phyloP scores from a whole-genome alignment of 2,113 vertebrate species.

The Rafetus swinhoei region DNA sequence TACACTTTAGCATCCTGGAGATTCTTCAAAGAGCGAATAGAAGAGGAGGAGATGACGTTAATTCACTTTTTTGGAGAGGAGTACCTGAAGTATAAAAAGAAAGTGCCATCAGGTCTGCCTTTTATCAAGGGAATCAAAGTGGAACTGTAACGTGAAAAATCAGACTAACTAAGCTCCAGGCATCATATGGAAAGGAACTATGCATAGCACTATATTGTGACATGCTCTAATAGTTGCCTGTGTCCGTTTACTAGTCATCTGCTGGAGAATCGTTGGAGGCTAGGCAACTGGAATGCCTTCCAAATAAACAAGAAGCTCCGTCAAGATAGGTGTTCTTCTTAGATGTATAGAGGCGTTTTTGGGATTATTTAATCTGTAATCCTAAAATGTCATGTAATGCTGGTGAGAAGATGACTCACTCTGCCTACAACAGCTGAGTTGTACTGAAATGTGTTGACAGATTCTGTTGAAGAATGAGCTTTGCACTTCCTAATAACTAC shows the following conservation, averaged over 20 bases:
- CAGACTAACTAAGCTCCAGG: background rate
- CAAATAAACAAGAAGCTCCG: background rate
- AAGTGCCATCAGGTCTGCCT: constrained; percentile 91
- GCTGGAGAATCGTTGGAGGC: constrained; percentile 49
- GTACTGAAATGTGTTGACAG: rapidly evolving
- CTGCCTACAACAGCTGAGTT: background rate
- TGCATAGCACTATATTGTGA: background rate
- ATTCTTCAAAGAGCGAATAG: constrained; percentile 95
- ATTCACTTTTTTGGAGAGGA: constrained; percentile 97
- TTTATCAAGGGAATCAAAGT: constrained; percentile 94
- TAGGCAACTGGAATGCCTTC: background rate
- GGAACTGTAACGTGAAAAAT: constrained; percentile 76
- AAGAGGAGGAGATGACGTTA: constrained; percentile 94
- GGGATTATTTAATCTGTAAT: constrained; percentile 29
- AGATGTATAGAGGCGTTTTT: constrained; percentile 35
- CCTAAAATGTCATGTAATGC: background rate
- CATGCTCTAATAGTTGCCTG: background rate
- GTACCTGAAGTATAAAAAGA: constrained; percentile 93
- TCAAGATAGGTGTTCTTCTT: background rate
- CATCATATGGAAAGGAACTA: rapidly evolving
- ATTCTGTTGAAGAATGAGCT: background rate
- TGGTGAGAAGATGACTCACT: background rate
- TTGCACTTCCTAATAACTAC: background rate
- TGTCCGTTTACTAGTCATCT: background rate
- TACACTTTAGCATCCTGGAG: constrained; percentile 94